These are phyloP conservation scores for Rhynchonema sp. DNA, from an alignment of 2,888 invertebrate genomes.

Conservation along the genomic window DNA sequence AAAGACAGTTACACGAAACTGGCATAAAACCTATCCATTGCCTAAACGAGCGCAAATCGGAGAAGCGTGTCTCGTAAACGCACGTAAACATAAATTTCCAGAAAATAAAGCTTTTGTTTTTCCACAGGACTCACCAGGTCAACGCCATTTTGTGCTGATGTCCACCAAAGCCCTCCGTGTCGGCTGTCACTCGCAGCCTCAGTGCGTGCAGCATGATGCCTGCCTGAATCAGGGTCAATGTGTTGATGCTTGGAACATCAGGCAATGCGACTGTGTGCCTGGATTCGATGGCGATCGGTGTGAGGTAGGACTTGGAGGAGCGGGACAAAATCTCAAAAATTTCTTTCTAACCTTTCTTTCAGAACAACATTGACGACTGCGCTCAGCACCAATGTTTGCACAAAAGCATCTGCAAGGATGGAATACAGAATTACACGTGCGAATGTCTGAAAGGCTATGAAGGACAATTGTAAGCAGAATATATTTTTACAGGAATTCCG, in stretches of 20 bases:
- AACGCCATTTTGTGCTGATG: not conserved
- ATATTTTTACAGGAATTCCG: not conserved
- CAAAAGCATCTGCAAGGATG: not conserved
- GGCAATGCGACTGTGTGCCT: not conserved
- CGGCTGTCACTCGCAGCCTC: not conserved
- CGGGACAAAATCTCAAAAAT: not conserved
- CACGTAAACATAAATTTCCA: too few relatives aligned
- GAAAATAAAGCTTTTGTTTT: too few relatives aligned
- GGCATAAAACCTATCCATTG: too few relatives aligned
- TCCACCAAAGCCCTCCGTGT: not conserved
- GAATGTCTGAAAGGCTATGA: not conserved
- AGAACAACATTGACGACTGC: slow-evolving; percentile 6
- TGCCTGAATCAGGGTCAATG: not conserved
- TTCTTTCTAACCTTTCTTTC: not conserved
- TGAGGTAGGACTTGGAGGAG: too few relatives aligned
- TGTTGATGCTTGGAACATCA: not conserved
- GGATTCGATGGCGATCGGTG: not conserved
- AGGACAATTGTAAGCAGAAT: not conserved
- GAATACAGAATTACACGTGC: not conserved
- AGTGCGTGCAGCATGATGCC: not conserved
- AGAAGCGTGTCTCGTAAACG: too few relatives aligned
- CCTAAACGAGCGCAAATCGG: too few relatives aligned
- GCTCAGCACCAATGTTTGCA: slow-evolving; percentile 32
- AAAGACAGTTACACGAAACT: too few relatives aligned
- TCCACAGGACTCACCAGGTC: not conserved